Evolutionary conservation across 2,113 vertebrate species (phyloP), one percentile per base, ranked within the genome.

Genomic region (Labeo rohita): DNA sequence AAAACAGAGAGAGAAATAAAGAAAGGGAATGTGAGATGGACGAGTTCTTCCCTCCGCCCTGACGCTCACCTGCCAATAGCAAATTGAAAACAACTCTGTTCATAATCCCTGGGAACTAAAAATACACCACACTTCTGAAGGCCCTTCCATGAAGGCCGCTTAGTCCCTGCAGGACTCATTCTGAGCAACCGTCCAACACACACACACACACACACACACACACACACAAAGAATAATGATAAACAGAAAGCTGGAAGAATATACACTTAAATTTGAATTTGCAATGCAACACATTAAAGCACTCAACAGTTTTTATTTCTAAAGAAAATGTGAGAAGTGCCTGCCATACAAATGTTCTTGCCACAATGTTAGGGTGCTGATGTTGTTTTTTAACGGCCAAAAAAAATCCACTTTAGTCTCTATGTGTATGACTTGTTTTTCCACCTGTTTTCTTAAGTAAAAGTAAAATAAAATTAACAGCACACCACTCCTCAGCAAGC

Each of bases 11-110:
- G 47, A 70, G 83, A 52, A 52, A 83, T 21, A 11, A 39, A 80
- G 59, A 54, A 80, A 83, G 88, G 84, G 87, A 89, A 87, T 85
- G 68, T 88, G 89, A 89, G 84, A 89, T 72, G 72, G 80, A 84
- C 68, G 79, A 79, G 88, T 74, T 87, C 85, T 86, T 15, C 79
- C 81, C 91, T 90, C 90, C 88, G 21, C 91, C 91, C 87, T 88
- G 83, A 12, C n/a, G 0, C 84, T 93, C 91, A 94, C 92, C 93
- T 94, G 94, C 93, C 92, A 95, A 93, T 76, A 90, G 87, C 89
- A 91, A 93, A 93, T 92, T 94, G 93, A 93, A 94, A 94, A 93
- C 93, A 93, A 94, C 92, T 91, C 89, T n/a, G 76, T 88, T 90
- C 91, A 92, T 93, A 93, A 94, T 93, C 93, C 91, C 89, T 87